Base-by-base conservation (phyloP, 2,113 vertebrate species). In the Mirza zaza region DNA sequence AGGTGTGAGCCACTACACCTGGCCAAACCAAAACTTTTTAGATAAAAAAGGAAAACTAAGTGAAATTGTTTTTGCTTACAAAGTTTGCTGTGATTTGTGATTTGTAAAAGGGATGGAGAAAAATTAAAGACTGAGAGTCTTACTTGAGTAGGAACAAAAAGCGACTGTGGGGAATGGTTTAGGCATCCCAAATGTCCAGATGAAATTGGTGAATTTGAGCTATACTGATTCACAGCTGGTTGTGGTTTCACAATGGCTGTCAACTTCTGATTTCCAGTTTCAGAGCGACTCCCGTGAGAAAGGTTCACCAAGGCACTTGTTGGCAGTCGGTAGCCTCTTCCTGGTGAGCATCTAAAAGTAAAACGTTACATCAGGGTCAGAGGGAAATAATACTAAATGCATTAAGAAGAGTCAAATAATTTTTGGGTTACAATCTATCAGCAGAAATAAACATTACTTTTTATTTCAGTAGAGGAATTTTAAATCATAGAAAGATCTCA, bases 261-360 rank as follows among this genome's bases (percentile, higher is more conserved):
- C 98, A 99, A 98, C 94, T 99, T 99, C 96, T 99, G 99, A 92
- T 98, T 98, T 87, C 98, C 98, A 89, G 98, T 99, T 98, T 99
- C 99, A 90, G 98, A 98, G 45, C 99, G 99, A 96, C 90, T 98
- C 52, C 99, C 99, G 42, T 99, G 99, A 97, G 99, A 99, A 92
- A 99, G 98, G 96, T 99, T 99, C 90, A 99, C 99, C 98, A 99
- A 99, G 98, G 99, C 99, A 98, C 99, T 99, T 97, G 99, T 99
- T 42, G 99, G 99, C 92, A 99, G 98, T 95, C 99, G 99, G 98
- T 99, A 99, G 75, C 99, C 99, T 87, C 99, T 99, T 70, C 98
- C 98, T 59, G 99, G 98, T 0, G 99, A 98, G 87, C 99, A 99
- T 97, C 99, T 99, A 96, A 94, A 96, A 85, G 57, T 59, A 95